Percentiles rank a stretch among this genome's conserved stretches.
Conservation (phyloP, 2,888 invertebrate species). For the Cataglyphis cursor region DNA sequence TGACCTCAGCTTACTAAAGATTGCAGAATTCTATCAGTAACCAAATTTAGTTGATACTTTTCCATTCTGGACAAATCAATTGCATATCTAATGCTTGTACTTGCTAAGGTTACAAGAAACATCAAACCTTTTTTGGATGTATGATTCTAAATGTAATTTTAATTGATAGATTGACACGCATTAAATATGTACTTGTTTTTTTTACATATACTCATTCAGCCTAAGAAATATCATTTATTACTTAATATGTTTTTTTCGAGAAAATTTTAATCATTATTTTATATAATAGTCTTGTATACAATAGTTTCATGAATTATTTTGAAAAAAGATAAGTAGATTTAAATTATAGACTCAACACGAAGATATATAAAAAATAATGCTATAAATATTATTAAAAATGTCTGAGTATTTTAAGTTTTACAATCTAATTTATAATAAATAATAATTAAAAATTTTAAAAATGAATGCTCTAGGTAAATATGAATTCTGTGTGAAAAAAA, state of each 20-base stretch:
- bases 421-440: background rate
- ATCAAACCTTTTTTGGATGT: background rate
- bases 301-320: background rate
- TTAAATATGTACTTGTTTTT: background rate
- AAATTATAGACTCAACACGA: background rate
- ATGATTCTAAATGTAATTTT: background rate
- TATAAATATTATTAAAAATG: conserved; percentile 10
- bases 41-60: conserved; percentile 30
- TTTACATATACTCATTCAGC: background rate
- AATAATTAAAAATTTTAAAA: background rate
- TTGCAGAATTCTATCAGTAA: conserved; percentile 44
- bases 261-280: background rate
- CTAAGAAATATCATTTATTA: conserved; percentile 39
- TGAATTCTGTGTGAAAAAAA: background rate
- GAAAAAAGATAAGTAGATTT: background rate
- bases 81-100: background rate
- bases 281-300: background rate
- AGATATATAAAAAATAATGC: background rate
- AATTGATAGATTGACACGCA: background rate
- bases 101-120: background rate
- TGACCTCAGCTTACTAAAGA: conserved; percentile 61
- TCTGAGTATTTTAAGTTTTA: background rate
- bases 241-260: background rate
- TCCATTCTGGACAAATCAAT: conserved; percentile 19
- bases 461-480: background rate